Conservation (phyloP, 2,888 invertebrate genomes). For the Anthophora plumipes region DNA sequence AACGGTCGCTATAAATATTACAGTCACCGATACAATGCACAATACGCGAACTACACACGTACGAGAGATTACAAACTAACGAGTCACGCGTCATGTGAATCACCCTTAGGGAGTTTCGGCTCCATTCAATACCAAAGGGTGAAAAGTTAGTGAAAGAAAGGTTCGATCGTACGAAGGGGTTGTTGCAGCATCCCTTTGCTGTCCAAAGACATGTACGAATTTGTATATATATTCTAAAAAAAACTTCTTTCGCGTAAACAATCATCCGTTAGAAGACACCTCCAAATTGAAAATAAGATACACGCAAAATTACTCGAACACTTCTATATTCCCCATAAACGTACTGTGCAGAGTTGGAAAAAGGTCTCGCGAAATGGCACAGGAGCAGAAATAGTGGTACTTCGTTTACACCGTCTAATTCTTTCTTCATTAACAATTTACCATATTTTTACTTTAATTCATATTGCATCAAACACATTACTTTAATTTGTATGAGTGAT, state of each 20-base stretch:
- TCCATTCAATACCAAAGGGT: constrained; percentile 63
- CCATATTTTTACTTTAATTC: no score
- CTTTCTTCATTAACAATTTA: no score
- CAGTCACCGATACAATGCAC: constrained; percentile 40
- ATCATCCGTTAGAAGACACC: no score
- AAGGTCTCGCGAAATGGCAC: no score
- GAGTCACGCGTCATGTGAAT: constrained; percentile 67
- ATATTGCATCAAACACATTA: no score
- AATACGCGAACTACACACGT: constrained; percentile 19
- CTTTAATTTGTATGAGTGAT: no score
- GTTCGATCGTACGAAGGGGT: constrained; percentile 62
- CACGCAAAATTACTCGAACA: neutral
- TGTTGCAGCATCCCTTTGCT: constrained; percentile 21
- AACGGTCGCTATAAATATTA: constrained; percentile 45
- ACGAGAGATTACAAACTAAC: constrained; percentile 42
- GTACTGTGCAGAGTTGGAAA: no score
- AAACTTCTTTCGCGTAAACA: neutral
- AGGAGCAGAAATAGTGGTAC: no score
- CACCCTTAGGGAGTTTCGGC: constrained; percentile 68
- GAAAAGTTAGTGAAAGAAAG: constrained; percentile 62
- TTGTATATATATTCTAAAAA: neutral
- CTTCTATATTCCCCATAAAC: no score
- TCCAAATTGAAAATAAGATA: no score
- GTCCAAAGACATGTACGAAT: constrained; percentile 8
- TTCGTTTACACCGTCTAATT: no score